A percentile compares a stretch with the other conserved stretches of the same genome.
phyloP scores from a whole-genome alignment of 1,140 invertebrate species.

The Drosophila malerkotliana region DNA sequence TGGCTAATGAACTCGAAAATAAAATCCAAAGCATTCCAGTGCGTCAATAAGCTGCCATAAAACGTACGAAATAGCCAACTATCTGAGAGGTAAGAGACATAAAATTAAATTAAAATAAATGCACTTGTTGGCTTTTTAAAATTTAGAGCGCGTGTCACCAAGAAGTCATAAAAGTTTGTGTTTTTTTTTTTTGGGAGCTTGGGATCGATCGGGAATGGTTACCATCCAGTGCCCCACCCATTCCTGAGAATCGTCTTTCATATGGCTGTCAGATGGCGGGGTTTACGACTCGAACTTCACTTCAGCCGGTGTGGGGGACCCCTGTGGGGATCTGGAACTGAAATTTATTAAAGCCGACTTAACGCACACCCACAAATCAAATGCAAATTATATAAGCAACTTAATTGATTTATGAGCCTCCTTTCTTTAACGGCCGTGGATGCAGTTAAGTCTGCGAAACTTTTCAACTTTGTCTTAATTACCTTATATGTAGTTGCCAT shows the following conservation, averaged over 20 bases:
- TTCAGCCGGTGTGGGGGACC: constrained; percentile 33
- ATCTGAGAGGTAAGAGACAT: constrained; percentile 47
- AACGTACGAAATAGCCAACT: constrained; percentile 51
- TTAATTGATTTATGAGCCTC: constrained; percentile 74
- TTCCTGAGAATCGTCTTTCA: constrained; percentile 60
- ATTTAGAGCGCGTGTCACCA: constrained; percentile 74
- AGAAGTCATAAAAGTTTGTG: constrained; percentile 37
- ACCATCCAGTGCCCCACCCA: background rate
- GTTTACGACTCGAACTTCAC: constrained; percentile 65
- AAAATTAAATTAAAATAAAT: constrained; percentile 72
- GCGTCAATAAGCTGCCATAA: constrained; percentile 67
- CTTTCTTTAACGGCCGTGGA: constrained; percentile 53
- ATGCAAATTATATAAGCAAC: constrained; percentile 73
- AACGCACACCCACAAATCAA: constrained; percentile 64
- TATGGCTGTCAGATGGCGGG: constrained; percentile 45
- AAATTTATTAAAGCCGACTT: constrained; percentile 39
- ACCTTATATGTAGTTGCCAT: constrained; percentile 28
- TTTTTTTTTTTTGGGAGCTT: background rate
- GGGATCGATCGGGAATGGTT: no score
- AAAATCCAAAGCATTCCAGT: constrained; percentile 66
- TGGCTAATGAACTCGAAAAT: constrained; percentile 57
- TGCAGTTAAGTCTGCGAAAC: constrained; percentile 54
- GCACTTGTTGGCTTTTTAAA: constrained; percentile 51
- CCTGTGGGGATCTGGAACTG: constrained; percentile 21
- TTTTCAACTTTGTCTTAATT: constrained; percentile 77